These are phyloP conservation scores for Bedellia somnulentella DNA, from an alignment of 2,888 invertebrate genomes.

Conservation along the genomic window DNA sequence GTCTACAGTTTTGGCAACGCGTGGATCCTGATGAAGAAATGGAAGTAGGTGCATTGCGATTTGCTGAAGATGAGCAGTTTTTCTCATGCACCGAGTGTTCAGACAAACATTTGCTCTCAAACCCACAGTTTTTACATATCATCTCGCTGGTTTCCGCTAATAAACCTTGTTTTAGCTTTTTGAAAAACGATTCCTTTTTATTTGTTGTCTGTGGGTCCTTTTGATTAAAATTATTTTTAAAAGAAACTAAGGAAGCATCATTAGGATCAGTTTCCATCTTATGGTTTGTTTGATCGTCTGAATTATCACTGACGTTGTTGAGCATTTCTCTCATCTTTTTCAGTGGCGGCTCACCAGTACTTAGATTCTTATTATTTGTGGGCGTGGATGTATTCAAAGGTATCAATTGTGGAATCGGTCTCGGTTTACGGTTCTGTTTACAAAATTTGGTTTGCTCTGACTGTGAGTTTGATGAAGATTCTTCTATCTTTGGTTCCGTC, in stretches of 20 bases:
- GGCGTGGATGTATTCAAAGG: conserved; percentile 62
- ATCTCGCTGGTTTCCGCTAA: conserved; percentile 66
- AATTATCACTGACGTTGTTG: conserved; percentile 10
- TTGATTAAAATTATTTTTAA: too few species aligned
- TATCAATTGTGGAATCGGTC: conserved; percentile 77
- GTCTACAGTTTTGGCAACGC: conserved; percentile 83
- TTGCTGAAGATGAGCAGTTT: conserved; percentile 55
- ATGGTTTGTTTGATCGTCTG: background rate
- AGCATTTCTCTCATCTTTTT: conserved; percentile 36
- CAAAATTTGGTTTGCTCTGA: conserved; percentile 18
- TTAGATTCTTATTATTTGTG: conserved; percentile 28
- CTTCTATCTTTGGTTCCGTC: conserved; percentile 20
- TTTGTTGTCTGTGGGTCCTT: conserved; percentile 42
- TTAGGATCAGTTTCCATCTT: background rate
- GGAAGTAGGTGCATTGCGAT: conserved; percentile 39
- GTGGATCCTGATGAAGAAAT: conserved; percentile 66
- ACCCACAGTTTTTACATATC: conserved; percentile 70
- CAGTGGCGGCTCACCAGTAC: conserved; percentile 34
- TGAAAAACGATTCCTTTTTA: conserved; percentile 80
- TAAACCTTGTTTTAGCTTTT: conserved; percentile 76
- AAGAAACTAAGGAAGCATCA: background rate
- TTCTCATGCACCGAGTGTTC: conserved; percentile 81
- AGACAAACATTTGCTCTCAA: conserved; percentile 78
- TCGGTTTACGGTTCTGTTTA: conserved; percentile 38
- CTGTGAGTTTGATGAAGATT: conserved; percentile 17